Evolutionary conservation across 2,113 vertebrate species (phyloP), one percentile per base, ranked within the genome.

Genomic region (Podarcis cretensis): DNA sequence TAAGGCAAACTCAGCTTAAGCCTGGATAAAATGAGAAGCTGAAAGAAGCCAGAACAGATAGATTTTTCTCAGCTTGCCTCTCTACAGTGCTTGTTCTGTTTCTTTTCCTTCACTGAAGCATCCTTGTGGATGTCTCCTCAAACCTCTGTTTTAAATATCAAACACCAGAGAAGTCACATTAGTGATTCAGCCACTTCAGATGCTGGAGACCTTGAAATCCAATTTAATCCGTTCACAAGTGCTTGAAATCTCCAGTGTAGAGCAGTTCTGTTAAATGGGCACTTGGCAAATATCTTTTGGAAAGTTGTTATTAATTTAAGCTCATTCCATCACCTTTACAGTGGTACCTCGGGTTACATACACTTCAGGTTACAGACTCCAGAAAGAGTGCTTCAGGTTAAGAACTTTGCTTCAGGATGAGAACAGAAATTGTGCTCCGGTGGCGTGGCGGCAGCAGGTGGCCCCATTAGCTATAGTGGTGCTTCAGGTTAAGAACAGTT

Each of bases 271-370:
- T 13, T 69, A 76, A 81, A 2, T 75, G 59, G 32, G 48, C 63
- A 84, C 37, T 63, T 57, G 76, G 68, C 21, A 77, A 35, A 35
- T 32, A 71, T 3, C 9, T 43, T 71, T 84, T 71, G 82, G 65
- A 68, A 3, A 16, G 66, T 71, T 25, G 68, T 89, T 81, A 83
- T 48, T 81, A 66, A 89, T 83, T 63, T 79, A 93, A 57, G 74
- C n/a, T 21, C 1, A 54, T 30, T 84, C 20, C 40, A 77, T 57
- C 16, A 76, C 59, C 20, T 63, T 54, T 54, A 54, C 9, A 2
- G 9, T 54, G 48, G 35, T 37, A 37, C 35, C 35, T 37, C 35
- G 3, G 35, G 35, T 37, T 37, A 37, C 35, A 37, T 37, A 37
- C 35, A 37, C 35, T 37, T 37, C 35, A 37, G 35, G 35, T 37